A percentile compares a stretch with the other conserved stretches of the same genome.
Evolutionary conservation across 2,797 vertebrate species (phyloP).

Genomic region (Typhlichthys eigenmanni): DNA sequence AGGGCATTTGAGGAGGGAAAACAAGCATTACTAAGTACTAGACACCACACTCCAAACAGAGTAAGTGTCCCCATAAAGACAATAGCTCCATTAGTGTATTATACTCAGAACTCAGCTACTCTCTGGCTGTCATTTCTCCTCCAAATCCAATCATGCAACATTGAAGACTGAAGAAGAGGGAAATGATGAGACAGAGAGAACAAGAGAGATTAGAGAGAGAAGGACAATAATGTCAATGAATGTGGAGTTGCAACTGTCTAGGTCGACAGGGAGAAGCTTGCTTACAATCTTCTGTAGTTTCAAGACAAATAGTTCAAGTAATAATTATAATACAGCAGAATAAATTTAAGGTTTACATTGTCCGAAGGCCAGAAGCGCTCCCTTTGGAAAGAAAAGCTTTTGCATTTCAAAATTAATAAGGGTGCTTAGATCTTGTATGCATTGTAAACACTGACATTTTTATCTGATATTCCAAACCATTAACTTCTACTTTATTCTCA

Average conservation of each 20-base stretch:
- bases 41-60: conserved; percentile 21
- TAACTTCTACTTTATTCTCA: conserved; percentile 32
- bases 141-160: conserved; percentile 69
- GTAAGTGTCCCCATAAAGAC: conserved; percentile 42
- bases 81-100: conserved; percentile 56
- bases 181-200: conserved; percentile 28
- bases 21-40: conserved; percentile 6
- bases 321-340: conserved; percentile 29
- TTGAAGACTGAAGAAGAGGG: conserved; percentile 58
- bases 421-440: conserved; percentile 19
- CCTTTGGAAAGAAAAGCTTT: conserved; percentile 18
- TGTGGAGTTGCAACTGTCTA: too few species aligned
- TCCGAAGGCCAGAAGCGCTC: conserved; percentile 17
- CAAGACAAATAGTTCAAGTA: conserved; percentile 7
- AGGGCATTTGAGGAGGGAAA: conserved; percentile 13
- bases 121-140: conserved; percentile 56
- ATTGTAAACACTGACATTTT: conserved; percentile 25
- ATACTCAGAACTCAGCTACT: conserved; percentile 44
- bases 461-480: conserved; percentile 35
- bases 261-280: neutral
- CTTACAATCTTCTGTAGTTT: neutral
- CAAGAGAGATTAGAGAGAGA: neutral
- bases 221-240: neutral
- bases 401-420: conserved; percentile 11
- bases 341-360: conserved; percentile 20